Evolutionary conservation across 2,888 invertebrate species (phyloP).

Genomic region (Tanytarsus gracilentus): DNA sequence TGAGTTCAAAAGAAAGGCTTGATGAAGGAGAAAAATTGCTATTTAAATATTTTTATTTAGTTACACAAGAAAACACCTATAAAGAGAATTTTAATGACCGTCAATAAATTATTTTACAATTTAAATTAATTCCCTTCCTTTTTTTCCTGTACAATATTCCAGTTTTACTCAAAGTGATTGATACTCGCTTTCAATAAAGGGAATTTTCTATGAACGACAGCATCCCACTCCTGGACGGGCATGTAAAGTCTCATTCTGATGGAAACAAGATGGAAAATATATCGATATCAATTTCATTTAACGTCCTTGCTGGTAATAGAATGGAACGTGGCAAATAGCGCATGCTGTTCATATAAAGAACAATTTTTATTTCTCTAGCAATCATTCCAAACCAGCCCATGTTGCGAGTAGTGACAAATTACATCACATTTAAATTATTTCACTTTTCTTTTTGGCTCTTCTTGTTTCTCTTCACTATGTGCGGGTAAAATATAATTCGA

Average conservation of each 20-base stretch:
- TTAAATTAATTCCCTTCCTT: constrained; percentile 13
- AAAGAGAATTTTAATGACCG: not conserved
- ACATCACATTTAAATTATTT: constrained; percentile 13
- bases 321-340: not conserved
- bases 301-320: not conserved
- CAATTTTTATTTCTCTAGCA: not conserved
- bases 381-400: too few relatives aligned
- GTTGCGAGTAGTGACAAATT: constrained; percentile 11
- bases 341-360: not conserved
- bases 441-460: not conserved
- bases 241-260: too few relatives aligned
- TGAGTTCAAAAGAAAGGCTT: too few relatives aligned
- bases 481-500: not conserved
- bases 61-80: not conserved
- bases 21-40: too few relatives aligned
- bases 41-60: too few relatives aligned
- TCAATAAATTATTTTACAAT: constrained; percentile 17
- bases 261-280: constrained; percentile 2
- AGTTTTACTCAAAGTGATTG: constrained; percentile 6
- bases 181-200: not conserved
- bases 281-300: constrained; percentile 20
- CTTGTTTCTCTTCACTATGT: not conserved
- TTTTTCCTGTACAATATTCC: not conserved
- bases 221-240: too few relatives aligned
- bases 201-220: not conserved